A percentile compares a stretch with the other conserved stretches of the same genome.
Conservation (phyloP, 2,113 vertebrate genomes). For the Nesogale talazaci region DNA sequence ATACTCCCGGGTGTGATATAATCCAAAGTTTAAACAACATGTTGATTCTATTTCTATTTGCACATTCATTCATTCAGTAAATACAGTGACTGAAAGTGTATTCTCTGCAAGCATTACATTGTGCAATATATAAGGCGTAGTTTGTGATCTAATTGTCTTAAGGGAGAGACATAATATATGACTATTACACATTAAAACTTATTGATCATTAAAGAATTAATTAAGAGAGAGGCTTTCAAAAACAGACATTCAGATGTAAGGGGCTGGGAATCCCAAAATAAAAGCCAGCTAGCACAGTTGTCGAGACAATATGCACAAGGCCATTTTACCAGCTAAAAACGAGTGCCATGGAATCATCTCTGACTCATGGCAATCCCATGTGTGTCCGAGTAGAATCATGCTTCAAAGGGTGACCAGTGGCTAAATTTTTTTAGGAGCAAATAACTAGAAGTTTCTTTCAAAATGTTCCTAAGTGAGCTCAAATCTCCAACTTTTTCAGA, state of each 20-base stretch:
- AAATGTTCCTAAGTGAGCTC: neutral
- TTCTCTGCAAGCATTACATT: slow-evolving; percentile 8
- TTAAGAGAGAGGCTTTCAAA: slow-evolving; percentile 44
- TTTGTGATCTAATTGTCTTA: neutral
- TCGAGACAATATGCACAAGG: slow-evolving; percentile 3
- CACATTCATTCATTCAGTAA: slow-evolving; percentile 66
- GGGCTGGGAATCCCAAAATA: slow-evolving; percentile 20
- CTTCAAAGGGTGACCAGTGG: neutral
- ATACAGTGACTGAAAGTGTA: slow-evolving; percentile 17
- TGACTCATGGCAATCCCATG: neutral
- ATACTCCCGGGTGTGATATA: slow-evolving; percentile 41
- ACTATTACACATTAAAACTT: neutral
- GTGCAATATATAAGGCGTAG: neutral
- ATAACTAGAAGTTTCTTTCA: neutral
- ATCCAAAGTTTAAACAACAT: slow-evolving; percentile 71
- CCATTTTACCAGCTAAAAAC: neutral
- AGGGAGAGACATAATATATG: neutral
- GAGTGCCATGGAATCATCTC: neutral
- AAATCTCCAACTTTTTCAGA: neutral
- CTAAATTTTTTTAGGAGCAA: neutral
- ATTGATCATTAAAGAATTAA: slow-evolving; percentile 48
- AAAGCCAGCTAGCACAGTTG: neutral
- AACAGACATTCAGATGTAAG: neutral
- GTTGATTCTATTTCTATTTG: slow-evolving; percentile 73
- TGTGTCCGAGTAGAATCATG: neutral